Percentiles rank a stretch among this genome's conserved stretches.
Evolutionary conservation across 2,888 invertebrate species (phyloP).

Genomic region (Leucoma salicis): DNA sequence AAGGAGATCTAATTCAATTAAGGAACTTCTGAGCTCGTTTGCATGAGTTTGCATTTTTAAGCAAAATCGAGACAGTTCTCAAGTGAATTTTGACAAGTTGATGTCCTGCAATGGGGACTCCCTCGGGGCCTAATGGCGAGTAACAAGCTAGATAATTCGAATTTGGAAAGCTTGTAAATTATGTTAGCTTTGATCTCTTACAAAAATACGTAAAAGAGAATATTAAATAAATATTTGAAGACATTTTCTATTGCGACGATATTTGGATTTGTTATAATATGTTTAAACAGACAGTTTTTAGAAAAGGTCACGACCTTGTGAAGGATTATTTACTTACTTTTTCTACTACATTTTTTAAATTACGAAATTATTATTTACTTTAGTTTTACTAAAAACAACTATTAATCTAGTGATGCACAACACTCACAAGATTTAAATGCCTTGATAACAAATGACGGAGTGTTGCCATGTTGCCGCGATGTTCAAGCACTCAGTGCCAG

Average conservation of each 20-base stretch:
- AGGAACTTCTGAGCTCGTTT: conserved; percentile 69
- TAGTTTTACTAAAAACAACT: not conserved
- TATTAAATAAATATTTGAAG: conserved; percentile 19
- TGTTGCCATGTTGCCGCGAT: conserved; percentile 54
- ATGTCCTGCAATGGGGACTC: conserved; percentile 43
- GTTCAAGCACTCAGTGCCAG: conserved; percentile 61
- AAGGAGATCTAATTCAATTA: conserved; percentile 75
- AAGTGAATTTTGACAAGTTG: conserved; percentile 65
- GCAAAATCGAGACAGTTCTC: conserved; percentile 58
- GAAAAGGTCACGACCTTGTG: not conserved
- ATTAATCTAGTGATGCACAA: conserved; percentile 9
- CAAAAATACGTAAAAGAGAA: conserved; percentile 16
- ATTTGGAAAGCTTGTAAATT: conserved; percentile 32
- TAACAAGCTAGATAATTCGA: conserved; percentile 38
- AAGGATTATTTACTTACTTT: not conserved
- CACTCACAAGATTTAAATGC: conserved; percentile 45
- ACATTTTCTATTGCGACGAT: conserved; percentile 5
- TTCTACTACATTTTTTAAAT: too few relatives aligned
- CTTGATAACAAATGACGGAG: conserved; percentile 44
- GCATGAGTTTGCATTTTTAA: conserved; percentile 81
- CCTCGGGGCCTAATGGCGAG: conserved; percentile 43
- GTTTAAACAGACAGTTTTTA: not conserved
- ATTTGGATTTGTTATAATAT: not conserved
- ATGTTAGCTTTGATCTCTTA: conserved; percentile 31
- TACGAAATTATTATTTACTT: not conserved